These are phyloP conservation scores for Latrodectus elegans DNA, from an alignment of 2,888 invertebrate species.

Conservation along the genomic window DNA sequence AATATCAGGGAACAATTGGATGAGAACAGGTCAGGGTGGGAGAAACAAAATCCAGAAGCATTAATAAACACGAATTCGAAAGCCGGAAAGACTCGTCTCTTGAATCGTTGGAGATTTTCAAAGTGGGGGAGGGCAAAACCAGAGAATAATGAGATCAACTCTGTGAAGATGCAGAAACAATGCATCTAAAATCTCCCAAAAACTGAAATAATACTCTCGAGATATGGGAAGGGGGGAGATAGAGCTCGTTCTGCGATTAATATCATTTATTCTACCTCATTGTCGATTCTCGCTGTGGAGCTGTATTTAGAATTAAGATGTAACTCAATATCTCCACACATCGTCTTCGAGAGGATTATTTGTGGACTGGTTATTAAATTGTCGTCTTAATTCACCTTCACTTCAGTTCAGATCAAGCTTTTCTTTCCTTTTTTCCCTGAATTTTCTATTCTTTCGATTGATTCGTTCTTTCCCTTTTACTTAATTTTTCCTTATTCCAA, in stretches of 20 bases:
- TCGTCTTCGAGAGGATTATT: conserved; percentile 37
- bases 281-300: conserved; percentile 40
- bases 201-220: conserved; percentile 50
- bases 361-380: conserved; percentile 17
- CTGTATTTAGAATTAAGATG: conserved; percentile 45
- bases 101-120: neutral
- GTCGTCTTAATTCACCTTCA: neutral
- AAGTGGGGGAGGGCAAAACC: conserved; percentile 13
- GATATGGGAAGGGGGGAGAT: neutral
- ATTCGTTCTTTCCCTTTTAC: neutral
- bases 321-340: conserved; percentile 40
- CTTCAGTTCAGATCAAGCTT: neutral
- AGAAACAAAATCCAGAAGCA: conserved; percentile 45
- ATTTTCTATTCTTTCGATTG: neutral
- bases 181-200: conserved; percentile 17
- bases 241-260: conserved; percentile 48
- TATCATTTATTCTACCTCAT: conserved; percentile 66
- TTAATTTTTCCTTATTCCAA: neutral
- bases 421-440: neutral
- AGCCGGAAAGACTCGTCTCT: conserved; percentile 26
- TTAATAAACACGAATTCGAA: conserved; percentile 64
- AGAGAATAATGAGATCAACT: conserved; percentile 59
- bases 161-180: conserved; percentile 48
- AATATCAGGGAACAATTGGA: conserved; percentile 40
- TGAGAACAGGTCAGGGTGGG: conserved; percentile 3